phyloP scores from a whole-genome alignment of 2,113 vertebrate species.

The Leiothrix lutea region DNA sequence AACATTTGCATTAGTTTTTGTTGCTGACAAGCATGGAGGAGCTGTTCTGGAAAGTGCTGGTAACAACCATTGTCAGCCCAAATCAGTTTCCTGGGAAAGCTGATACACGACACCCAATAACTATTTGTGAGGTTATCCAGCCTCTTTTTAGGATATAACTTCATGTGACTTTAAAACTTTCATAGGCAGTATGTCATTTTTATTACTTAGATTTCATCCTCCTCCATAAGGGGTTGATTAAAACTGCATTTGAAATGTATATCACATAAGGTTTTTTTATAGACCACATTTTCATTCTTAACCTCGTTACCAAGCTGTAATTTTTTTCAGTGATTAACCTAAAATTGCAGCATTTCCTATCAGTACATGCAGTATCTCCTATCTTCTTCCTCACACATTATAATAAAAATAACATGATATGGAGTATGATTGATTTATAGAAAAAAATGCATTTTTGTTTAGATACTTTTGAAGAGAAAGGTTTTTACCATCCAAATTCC shows the following conservation, averaged over 20 bases:
- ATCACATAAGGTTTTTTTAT: slow-evolving; percentile 15
- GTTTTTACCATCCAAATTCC: background rate
- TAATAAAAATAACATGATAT: background rate
- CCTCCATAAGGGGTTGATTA: slow-evolving; percentile 43
- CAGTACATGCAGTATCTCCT: background rate
- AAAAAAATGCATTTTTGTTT: background rate
- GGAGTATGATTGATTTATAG: background rate
- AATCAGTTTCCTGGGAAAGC: background rate
- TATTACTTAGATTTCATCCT: slow-evolving; percentile 41
- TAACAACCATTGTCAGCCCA: background rate
- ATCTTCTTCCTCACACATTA: background rate
- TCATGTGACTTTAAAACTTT: slow-evolving; percentile 15
- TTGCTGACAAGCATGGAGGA: background rate
- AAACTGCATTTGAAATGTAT: slow-evolving; percentile 52
- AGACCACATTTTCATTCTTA: slow-evolving; percentile 40
- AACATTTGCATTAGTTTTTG: background rate
- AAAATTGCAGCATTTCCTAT: background rate
- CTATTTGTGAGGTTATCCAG: background rate
- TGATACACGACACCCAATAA: background rate
- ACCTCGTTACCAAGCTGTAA: slow-evolving; percentile 17
- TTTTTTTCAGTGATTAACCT: slow-evolving; percentile 30
- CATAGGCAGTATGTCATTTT: background rate
- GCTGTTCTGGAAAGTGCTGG: background rate
- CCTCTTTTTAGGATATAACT: background rate
- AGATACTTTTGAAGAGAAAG: background rate